phyloP scores from a whole-genome alignment of 2,113 vertebrate genomes.

The Oryzias curvinotus region DNA sequence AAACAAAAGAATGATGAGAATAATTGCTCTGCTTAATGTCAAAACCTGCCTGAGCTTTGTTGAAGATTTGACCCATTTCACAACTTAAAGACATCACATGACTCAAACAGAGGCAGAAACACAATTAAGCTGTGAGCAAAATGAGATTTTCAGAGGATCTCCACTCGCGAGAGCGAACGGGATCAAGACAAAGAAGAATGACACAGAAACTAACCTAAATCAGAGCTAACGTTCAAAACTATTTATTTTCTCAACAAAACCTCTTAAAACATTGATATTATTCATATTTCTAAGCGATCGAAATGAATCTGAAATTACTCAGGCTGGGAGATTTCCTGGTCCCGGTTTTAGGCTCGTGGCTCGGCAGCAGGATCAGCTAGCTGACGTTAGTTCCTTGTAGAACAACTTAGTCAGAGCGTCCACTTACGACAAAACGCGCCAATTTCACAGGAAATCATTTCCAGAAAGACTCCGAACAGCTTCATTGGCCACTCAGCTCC shows the following conservation, averaged over 20 bases:
- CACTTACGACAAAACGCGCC: slow-evolving; percentile 25
- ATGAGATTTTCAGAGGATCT: neutral
- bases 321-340: fast-evolving
- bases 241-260: neutral
- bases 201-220: neutral
- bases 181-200: slow-evolving; percentile 32
- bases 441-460: no score
- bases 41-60: neutral
- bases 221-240: neutral
- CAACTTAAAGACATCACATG: neutral
- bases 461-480: neutral
- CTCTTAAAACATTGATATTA: no score
- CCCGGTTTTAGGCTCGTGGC: neutral
- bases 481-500: fast-evolving
- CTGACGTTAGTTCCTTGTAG: slow-evolving; percentile 35
- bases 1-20: neutral
- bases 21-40: neutral
- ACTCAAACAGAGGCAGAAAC: neutral
- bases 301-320: no score
- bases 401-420: slow-evolving; percentile 27
- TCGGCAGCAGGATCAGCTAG: slow-evolving; percentile 19
- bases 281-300: no score
- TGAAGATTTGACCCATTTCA: neutral
- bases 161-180: slow-evolving; percentile 9
- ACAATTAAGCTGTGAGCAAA: neutral